Evolutionary conservation across 2,888 invertebrate species (phyloP), one percentile per base, ranked within the genome.

Genomic region (Epinotia brunnichana): DNA sequence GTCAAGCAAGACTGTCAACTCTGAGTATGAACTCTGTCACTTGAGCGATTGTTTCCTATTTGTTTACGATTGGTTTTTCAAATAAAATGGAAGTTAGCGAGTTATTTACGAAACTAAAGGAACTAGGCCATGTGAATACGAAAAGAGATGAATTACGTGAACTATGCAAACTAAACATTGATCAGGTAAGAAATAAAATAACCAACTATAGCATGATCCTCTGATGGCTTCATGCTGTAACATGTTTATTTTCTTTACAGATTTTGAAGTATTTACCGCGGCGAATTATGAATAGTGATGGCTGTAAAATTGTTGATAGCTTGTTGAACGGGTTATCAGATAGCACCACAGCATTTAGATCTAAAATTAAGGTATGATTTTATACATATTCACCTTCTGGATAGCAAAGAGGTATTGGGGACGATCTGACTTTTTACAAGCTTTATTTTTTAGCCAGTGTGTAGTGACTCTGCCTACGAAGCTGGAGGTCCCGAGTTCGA

Each of bases 251-350:
- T 71, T 72, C 73, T 56, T 82, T 84, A 39, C 80, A 92, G 91
- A 85, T 92, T 53, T 61, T 86, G 29, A 84, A 85, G 69, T 79
- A 78, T 74, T 80, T 92, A 75, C 83, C 90, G 2, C 81, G 84
- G 24, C 85, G 87, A 69, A 83, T 92, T 66, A 69, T 90, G 21
- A 86, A 84, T 73, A 88, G 85, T 68, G 92, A 92, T 80, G 92
- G 90, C 0, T 85, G 83, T 35, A 83, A 86, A 74, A 51, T 92
- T 29, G 75, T 91, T 51, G 85, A 89, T 74, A 90, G 87, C 77
- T 77, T 92, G 73, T 79, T 92, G 3, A 90, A 85, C 81, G 92
- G 91, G 61, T 77, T 91, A 29, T 78, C 85, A 19, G 88, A 89
- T 75, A 82, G 77, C 77, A 71, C 80, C 44, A 70, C 75, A 48